phyloP scores from a whole-genome alignment of 2,113 vertebrate species.

The Rhizomys pruinosus region DNA sequence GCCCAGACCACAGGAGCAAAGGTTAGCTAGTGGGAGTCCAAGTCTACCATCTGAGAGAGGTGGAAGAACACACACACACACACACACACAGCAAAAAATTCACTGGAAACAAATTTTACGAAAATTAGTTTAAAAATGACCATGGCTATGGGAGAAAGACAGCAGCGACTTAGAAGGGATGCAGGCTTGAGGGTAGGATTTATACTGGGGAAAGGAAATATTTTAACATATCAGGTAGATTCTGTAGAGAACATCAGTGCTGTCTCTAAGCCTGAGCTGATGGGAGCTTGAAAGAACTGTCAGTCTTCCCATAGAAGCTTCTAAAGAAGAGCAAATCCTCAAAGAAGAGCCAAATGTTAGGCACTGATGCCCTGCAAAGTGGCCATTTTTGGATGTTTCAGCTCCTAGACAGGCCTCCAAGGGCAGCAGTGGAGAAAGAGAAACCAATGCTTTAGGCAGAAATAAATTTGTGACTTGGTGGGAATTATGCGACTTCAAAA shows the following conservation, averaged over 20 bases:
- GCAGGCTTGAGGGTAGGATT: background rate
- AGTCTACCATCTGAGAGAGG: background rate
- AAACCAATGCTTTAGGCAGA: background rate
- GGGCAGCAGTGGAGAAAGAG: background rate
- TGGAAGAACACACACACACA: background rate
- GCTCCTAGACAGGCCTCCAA: background rate
- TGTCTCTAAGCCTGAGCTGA: background rate
- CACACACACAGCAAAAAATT: background rate
- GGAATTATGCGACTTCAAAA: background rate
- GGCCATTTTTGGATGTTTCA: background rate
- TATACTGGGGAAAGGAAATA: background rate
- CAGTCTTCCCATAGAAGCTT: conserved; percentile 8
- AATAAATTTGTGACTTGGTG: background rate
- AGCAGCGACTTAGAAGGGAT: background rate
- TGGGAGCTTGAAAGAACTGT: background rate
- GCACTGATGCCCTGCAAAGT: background rate
- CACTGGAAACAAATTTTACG: background rate
- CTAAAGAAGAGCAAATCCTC: background rate
- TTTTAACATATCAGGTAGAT: background rate
- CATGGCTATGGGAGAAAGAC: background rate
- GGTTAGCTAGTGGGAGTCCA: background rate
- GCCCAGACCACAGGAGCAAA: background rate
- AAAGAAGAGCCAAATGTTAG: background rate
- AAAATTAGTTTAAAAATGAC: background rate
- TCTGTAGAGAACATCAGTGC: background rate